These are phyloP conservation scores for Sympetrum striolatum DNA, from an alignment of 2,888 invertebrate species.

Conservation along the genomic window DNA sequence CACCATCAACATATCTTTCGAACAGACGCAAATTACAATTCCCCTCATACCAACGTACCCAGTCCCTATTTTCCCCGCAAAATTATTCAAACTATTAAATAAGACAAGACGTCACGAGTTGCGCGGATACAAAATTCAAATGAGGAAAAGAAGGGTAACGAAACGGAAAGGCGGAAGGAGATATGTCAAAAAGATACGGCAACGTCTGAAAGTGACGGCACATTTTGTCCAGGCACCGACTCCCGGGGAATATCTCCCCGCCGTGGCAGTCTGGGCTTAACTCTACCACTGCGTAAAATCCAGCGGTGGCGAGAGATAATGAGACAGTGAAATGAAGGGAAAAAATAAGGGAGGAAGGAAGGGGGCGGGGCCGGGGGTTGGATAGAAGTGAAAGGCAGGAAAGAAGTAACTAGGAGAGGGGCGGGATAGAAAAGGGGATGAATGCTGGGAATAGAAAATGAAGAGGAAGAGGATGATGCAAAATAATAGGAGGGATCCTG, in stretches of 20 bases:
- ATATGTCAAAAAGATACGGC: neutral
- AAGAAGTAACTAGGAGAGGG: neutral
- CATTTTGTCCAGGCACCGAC: neutral
- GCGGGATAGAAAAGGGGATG: neutral
- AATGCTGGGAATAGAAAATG: neutral
- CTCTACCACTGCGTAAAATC: neutral
- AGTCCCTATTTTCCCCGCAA: too few species aligned
- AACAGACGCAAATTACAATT: too few species aligned
- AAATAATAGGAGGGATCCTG: neutral
- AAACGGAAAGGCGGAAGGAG: neutral
- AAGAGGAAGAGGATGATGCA: neutral
- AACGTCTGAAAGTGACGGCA: neutral
- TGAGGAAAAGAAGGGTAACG: neutral
- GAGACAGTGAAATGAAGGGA: neutral
- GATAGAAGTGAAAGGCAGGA: neutral
- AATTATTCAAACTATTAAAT: too few species aligned
- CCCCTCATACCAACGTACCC: too few species aligned
- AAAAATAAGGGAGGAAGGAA: neutral
- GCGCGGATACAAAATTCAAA: neutral
- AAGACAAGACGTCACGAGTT: neutral
- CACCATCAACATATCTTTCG: too few species aligned
- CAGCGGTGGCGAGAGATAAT: neutral
- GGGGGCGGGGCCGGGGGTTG: neutral
- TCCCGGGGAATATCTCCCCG: neutral
- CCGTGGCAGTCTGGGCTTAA: neutral